Conservation (phyloP, 2,797 vertebrate genomes). For the Xerus rutilus region DNA sequence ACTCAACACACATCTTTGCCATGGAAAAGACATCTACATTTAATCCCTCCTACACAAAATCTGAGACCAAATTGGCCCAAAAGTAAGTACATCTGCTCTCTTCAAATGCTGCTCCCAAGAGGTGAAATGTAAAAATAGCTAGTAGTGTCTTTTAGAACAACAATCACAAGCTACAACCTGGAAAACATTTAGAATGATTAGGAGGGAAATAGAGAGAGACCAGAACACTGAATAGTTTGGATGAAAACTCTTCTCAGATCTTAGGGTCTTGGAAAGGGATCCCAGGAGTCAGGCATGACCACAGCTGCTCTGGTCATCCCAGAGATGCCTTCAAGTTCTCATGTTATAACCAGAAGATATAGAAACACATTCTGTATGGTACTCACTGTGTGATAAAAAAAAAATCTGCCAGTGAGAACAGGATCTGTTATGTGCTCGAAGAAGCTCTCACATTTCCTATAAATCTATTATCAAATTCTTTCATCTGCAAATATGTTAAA, state of each 20-base stretch:
- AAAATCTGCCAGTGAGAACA: not conserved
- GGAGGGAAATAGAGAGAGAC: not conserved
- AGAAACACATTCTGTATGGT: not conserved
- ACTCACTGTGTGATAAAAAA: not conserved
- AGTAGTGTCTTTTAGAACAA: not conserved
- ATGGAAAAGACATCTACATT: not conserved
- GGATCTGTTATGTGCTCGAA: not conserved
- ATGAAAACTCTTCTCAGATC: not conserved
- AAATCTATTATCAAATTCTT: not conserved
- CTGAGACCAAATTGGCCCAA: not conserved
- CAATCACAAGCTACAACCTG: not conserved
- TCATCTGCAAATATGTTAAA: not conserved
- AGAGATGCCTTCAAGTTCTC: not conserved
- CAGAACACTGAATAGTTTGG: not conserved
- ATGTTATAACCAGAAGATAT: not conserved
- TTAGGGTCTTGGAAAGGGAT: not conserved
- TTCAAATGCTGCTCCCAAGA: not conserved
- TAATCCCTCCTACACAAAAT: not conserved
- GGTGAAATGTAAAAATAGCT: slow-evolving; percentile 31
- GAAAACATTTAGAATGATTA: not conserved
- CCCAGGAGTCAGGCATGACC: not conserved
- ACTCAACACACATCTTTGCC: not conserved
- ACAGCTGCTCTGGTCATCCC: not conserved
- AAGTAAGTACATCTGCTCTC: not conserved
- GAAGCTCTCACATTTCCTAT: not conserved